phyloP scores from a whole-genome alignment of 2,797 vertebrate species.

The Crenuchus spilurus region DNA sequence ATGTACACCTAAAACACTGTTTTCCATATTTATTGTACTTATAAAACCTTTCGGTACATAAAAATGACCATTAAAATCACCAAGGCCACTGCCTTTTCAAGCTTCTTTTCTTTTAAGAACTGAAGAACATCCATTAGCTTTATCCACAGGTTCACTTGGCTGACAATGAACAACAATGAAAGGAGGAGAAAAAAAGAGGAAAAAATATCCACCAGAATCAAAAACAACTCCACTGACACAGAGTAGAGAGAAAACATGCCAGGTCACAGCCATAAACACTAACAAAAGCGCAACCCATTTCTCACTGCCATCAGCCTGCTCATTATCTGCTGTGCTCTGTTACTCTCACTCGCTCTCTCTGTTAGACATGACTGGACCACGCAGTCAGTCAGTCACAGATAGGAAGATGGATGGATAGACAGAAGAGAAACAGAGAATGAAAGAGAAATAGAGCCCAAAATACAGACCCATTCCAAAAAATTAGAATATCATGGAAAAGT shows the following conservation, averaged over 20 bases:
- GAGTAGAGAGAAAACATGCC: conserved; percentile 28
- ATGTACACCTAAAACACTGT: too few relatives aligned
- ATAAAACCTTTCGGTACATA: too few relatives aligned
- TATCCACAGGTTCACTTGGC: not conserved
- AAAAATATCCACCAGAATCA: not conserved
- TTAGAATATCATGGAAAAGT: too few relatives aligned
- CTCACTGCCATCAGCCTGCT: conserved; percentile 36
- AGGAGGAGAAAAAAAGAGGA: not conserved
- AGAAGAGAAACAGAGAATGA: too few relatives aligned
- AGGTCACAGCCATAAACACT: conserved; percentile 63
- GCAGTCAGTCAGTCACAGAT: too few relatives aligned
- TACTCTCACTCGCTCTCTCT: not conserved
- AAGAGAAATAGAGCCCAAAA: too few relatives aligned
- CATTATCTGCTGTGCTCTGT: conserved; percentile 58
- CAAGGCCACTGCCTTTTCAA: too few relatives aligned
- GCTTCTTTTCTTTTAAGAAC: not conserved
- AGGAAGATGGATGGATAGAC: too few relatives aligned
- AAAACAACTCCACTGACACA: not conserved
- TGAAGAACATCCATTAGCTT: not conserved
- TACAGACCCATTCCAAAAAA: too few relatives aligned
- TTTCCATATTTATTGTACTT: too few relatives aligned
- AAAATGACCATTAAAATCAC: too few relatives aligned
- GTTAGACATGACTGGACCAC: not conserved
- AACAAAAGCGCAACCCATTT: conserved; percentile 65
- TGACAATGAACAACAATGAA: not conserved